Conservation (phyloP, 2,113 vertebrate species). For the Oophaga pumilio region DNA sequence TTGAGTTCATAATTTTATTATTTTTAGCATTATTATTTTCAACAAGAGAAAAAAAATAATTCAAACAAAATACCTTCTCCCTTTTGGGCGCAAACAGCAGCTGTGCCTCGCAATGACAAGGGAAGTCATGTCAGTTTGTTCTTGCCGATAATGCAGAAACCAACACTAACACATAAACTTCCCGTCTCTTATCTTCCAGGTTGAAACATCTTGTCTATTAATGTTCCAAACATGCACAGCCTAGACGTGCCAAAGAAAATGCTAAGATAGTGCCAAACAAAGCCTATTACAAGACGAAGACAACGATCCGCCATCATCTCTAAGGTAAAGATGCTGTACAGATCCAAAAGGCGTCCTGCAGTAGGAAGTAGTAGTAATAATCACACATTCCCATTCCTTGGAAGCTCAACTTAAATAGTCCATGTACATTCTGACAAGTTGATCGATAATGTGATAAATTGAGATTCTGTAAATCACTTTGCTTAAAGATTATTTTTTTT, state of each 20-base stretch:
- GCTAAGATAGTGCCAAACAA: not conserved
- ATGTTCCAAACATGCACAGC: not conserved
- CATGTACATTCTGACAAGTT: too few relatives aligned
- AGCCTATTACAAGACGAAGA: not conserved
- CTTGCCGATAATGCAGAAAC: slow-evolving; percentile 31
- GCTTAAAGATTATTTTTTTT: too few relatives aligned
- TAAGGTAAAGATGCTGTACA: not conserved
- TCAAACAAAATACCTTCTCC: not conserved
- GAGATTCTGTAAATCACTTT: too few relatives aligned
- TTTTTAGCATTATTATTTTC: not conserved
- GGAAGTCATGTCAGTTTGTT: slow-evolving; percentile 19
- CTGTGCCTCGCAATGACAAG: not conserved
- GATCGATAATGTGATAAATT: too few relatives aligned
- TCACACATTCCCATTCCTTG: not conserved
- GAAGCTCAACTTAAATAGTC: not conserved
- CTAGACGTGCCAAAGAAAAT: not conserved
- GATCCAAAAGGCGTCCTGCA: not conserved
- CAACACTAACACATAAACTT: slow-evolving; percentile 1
- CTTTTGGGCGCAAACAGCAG: not conserved
- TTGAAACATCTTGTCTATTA: slow-evolving; percentile 3
- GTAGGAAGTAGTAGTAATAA: too few relatives aligned
- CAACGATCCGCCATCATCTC: not conserved
- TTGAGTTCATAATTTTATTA: too few relatives aligned
- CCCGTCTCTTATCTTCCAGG: not conserved
- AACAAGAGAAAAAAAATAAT: not conserved